Conservation (phyloP, 1,140 invertebrate species). For the Holcopasites calliopsidis region DNA sequence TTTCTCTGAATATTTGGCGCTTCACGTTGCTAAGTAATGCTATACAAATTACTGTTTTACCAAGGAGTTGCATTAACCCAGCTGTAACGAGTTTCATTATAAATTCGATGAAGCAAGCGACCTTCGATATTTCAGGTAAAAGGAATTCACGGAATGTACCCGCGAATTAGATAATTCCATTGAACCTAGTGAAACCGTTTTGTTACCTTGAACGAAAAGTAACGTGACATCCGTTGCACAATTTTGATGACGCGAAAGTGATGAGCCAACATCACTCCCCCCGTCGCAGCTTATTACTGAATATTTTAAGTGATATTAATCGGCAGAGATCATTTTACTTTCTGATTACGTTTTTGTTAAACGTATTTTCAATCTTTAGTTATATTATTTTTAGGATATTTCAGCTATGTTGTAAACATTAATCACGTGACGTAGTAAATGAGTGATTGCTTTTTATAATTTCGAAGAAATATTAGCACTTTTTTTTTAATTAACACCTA, state of each 20-base stretch:
- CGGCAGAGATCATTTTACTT: too few relatives aligned
- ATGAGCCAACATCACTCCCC: neutral
- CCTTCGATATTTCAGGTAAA: constrained; percentile 33
- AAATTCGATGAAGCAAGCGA: constrained; percentile 26
- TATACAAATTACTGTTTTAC: neutral
- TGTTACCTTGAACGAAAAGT: neutral
- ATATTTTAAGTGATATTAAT: too few relatives aligned
- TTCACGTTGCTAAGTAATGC: neutral
- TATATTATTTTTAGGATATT: too few relatives aligned
- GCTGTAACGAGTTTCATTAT: constrained; percentile 30
- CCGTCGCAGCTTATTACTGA: neutral
- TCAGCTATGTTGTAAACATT: too few relatives aligned
- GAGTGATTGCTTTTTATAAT: too few relatives aligned
- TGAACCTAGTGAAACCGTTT: neutral
- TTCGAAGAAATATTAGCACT: too few relatives aligned
- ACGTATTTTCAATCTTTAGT: too few relatives aligned
- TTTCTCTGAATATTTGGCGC: neutral
- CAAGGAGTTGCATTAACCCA: neutral
- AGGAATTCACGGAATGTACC: neutral
- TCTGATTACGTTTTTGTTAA: neutral
- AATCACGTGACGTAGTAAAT: too few relatives aligned
- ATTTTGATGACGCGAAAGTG: constrained; percentile 13
- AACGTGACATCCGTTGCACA: neutral
- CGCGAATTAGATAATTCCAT: constrained; percentile 17
- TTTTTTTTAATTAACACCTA: too few relatives aligned